Percentiles rank a stretch among this genome's conserved stretches.
Evolutionary conservation across 1,140 invertebrate genomes (phyloP).

Genomic region (Drosophila athabasca): DNA sequence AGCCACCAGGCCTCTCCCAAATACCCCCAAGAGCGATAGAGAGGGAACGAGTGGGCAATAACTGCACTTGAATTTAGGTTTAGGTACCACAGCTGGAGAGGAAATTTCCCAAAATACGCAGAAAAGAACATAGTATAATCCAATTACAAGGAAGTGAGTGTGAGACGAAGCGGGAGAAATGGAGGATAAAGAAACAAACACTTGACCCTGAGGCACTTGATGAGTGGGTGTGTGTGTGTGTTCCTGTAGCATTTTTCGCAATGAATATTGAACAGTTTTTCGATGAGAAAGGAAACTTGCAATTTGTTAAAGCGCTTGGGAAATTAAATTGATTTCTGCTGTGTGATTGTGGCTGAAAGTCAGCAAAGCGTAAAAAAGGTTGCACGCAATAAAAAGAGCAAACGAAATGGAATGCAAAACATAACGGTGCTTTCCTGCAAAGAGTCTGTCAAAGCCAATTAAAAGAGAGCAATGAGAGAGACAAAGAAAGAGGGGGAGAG

Average conservation of each 20-base stretch:
- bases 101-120: slow-evolving; percentile 31
- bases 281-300: slow-evolving; percentile 36
- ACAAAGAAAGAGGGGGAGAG: slow-evolving; percentile 8
- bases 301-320: slow-evolving; percentile 32
- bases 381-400: slow-evolving; percentile 52
- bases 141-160: slow-evolving; percentile 49
- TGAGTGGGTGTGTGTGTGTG: slow-evolving; percentile 18
- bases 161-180: slow-evolving; percentile 18
- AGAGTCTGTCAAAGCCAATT: slow-evolving; percentile 42
- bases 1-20: slow-evolving; percentile 21
- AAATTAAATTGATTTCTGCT: slow-evolving; percentile 68
- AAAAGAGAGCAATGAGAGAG: slow-evolving; percentile 25
- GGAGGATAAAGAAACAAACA: slow-evolving; percentile 17
- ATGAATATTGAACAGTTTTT: slow-evolving; percentile 23
- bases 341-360: slow-evolving; percentile 13
- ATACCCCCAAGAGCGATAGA: slow-evolving; percentile 4
- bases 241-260: slow-evolving; percentile 4
- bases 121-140: slow-evolving; percentile 21
- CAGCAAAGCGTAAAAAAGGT: slow-evolving; percentile 54
- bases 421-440: slow-evolving; percentile 33
- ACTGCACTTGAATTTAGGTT: slow-evolving; percentile 45
- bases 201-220: slow-evolving; percentile 57
- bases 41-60: slow-evolving; percentile 16
- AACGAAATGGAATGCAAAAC: slow-evolving; percentile 46
- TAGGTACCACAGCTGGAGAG: slow-evolving; percentile 15